These are phyloP conservation scores for Rattus norvegicus DNA, from an alignment of 2,113 vertebrate genomes.

Conservation along the genomic window DNA sequence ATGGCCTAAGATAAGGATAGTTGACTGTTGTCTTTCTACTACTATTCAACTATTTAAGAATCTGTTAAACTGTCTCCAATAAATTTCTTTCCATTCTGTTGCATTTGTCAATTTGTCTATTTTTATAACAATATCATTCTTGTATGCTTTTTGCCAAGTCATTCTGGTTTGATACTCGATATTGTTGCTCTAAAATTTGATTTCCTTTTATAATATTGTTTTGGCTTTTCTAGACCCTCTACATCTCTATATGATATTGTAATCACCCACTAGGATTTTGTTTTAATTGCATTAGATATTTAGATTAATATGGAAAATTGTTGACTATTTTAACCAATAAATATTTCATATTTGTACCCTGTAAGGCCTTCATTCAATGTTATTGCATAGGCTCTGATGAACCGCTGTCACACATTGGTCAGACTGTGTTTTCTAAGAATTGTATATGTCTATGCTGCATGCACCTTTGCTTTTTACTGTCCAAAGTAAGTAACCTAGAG, in stretches of 20 bases:
- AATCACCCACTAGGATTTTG: background rate
- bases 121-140: background rate
- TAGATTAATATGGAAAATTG: background rate
- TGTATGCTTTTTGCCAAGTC: background rate
- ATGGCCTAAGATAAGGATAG: background rate
- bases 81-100: background rate
- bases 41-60: background rate
- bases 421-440: background rate
- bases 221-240: background rate
- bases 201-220: background rate
- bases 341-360: background rate
- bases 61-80: background rate
- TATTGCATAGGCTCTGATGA: background rate
- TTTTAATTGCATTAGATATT: conserved; percentile 4
- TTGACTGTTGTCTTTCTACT: conserved; percentile 2
- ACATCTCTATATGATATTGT: background rate
- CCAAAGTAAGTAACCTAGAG: background rate
- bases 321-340: background rate
- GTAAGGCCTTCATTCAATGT: background rate
- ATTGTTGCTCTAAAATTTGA: background rate
- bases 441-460: background rate
- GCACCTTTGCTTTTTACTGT: background rate
- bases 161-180: background rate
- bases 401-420: background rate
- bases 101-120: background rate